Percentiles rank a stretch among this genome's conserved stretches.
phyloP scores from a whole-genome alignment of 2,888 invertebrate genomes.

The Hololepta plana region DNA sequence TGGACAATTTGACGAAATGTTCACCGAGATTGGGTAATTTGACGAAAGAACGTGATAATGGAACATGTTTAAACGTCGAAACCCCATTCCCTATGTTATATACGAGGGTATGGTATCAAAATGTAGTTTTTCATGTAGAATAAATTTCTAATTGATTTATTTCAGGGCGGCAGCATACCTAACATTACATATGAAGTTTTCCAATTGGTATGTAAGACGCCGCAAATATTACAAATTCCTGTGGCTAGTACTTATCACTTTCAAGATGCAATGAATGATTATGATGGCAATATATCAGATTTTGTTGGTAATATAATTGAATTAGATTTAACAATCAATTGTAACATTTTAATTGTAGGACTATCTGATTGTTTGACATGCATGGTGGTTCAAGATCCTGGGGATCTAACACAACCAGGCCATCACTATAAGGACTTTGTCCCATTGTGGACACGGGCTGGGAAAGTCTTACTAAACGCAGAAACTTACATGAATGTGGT shows the following conservation, averaged over 20 bases:
- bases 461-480: constrained; percentile 47
- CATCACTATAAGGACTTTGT: constrained; percentile 52
- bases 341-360: constrained; percentile 19
- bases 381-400: constrained; percentile 51
- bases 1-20: constrained; percentile 38
- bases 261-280: constrained; percentile 42
- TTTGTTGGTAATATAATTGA: constrained; percentile 33
- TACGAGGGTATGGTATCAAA: constrained; percentile 40
- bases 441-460: constrained; percentile 63
- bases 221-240: constrained; percentile 52
- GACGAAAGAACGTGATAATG: constrained; percentile 36
- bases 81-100: constrained; percentile 61
- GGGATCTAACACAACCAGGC: constrained; percentile 43
- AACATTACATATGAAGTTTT: constrained; percentile 65
- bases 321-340: not conserved
- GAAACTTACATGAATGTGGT: constrained; percentile 59
- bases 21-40: constrained; percentile 49
- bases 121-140: constrained; percentile 3
- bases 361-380: constrained; percentile 33
- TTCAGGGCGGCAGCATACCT: constrained; percentile 63
- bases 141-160: constrained; percentile 6
- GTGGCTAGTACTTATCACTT: constrained; percentile 45
- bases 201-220: constrained; percentile 38
- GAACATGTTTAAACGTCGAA: constrained; percentile 37
- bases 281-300: constrained; percentile 42